Conservation (phyloP, 2,888 invertebrate genomes). For the Macrophya alboannulata region DNA sequence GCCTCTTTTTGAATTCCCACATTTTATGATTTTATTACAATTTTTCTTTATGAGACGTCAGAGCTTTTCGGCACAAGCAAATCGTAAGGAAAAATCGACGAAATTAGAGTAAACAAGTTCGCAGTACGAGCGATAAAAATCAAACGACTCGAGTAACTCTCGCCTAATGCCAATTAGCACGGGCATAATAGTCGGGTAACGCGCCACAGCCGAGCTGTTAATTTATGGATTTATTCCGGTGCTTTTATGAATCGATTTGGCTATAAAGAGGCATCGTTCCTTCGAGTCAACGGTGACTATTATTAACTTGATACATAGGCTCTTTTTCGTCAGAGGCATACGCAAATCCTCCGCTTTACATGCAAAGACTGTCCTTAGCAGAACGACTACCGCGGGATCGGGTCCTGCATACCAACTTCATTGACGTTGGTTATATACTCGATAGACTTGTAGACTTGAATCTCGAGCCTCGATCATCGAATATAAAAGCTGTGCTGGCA, state of each 20-base stretch:
- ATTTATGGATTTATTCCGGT: constrained; percentile 48
- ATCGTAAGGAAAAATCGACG: neutral
- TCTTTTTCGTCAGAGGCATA: constrained; percentile 19
- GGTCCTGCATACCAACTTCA: constrained; percentile 44
- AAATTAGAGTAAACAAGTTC: constrained; percentile 22
- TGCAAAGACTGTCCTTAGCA: constrained; percentile 22
- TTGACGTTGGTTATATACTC: constrained; percentile 1
- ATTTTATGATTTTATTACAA: neutral
- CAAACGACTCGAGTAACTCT: constrained; percentile 4
- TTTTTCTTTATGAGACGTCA: neutral
- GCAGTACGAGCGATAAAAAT: neutral
- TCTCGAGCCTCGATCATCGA: constrained; percentile 20
- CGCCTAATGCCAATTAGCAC: constrained; percentile 22
- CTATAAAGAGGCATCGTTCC: constrained; percentile 45
- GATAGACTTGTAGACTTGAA: constrained; percentile 15
- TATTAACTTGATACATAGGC: constrained; percentile 28
- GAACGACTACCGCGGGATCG: constrained; percentile 26
- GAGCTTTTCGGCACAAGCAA: neutral
- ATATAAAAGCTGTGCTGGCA: neutral
- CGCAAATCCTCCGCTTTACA: constrained; percentile 33
- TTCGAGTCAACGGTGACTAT: constrained; percentile 10
- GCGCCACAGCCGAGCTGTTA: constrained; percentile 34
- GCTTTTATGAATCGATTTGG: constrained; percentile 31
- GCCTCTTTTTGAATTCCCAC: neutral
- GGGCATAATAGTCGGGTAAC: neutral